Evolutionary conservation across 2,113 vertebrate genomes (phyloP), one percentile per base, ranked within the genome.

Genomic region (Athene cunicularia): DNA sequence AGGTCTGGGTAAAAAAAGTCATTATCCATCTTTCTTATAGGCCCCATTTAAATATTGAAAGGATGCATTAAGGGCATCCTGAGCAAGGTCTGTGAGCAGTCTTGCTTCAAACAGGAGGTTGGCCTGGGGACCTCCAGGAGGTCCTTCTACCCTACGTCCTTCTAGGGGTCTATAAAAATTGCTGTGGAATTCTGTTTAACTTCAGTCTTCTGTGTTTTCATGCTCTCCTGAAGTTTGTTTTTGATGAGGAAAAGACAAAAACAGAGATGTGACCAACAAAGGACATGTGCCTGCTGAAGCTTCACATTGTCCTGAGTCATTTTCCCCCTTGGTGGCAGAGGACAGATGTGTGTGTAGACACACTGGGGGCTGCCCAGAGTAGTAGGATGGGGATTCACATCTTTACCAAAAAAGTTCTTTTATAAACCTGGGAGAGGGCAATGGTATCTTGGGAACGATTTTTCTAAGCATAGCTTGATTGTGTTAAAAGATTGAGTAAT

Each of bases 271-370:
- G 50, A 26, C 64, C 58, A 49, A 30, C 8, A 17, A 41, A 59
- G n/a, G 56, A 49, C 5, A 12, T 8, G 39, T 81, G 9, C n/a
- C 22, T 47, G 37, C 63, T 47, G 39, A 90, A 39, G 37, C 30
- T 66, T 53, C 59, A 33, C 10, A 6, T n/a, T 64, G 39, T 55
- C 43, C 35, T 30, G 41, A 12, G 35, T 79, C 28, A 43, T 55
- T 67, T 1, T 1, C 30, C 35, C 27, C 6, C 0, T 8, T 52
- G 27, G 52, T 64, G 58, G 39, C 23, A 55, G 58, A 75, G 33
- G 49, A 66, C 0, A 0, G 18, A 28, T 0, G 4, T 15, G 15
- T n/a, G 35, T 49, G 56, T 45, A 35, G 67, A 26, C 56, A 35
- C 8, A 4, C 30, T 21, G 30, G 14, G 55, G 53, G 9, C 22